Conservation (phyloP, 2,888 invertebrate genomes). For the Pristionchus exspectatus region DNA sequence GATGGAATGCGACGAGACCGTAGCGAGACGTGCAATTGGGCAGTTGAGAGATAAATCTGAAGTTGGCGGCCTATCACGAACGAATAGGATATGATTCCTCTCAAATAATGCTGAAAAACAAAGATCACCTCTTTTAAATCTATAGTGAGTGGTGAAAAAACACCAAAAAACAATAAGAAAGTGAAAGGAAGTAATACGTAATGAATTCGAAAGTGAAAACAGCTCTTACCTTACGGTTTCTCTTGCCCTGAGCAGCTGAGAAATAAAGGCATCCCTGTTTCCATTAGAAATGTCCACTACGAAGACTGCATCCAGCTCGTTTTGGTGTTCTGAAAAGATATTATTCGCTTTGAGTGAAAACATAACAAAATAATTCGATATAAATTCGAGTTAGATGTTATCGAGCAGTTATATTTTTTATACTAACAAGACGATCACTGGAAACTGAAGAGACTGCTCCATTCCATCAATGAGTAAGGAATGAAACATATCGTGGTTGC, state of each 20-base stretch:
- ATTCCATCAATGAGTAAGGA: background rate
- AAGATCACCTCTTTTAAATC: no score
- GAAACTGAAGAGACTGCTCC: background rate
- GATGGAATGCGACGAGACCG: conserved; percentile 55
- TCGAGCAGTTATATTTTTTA: background rate
- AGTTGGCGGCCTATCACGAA: background rate
- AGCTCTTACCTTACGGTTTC: conserved; percentile 47
- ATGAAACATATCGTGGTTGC: background rate
- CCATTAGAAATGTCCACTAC: conserved; percentile 50
- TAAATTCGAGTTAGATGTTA: background rate
- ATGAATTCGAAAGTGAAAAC: background rate
- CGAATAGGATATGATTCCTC: no score
- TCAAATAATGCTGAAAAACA: no score
- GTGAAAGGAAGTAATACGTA: background rate
- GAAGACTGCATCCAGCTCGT: conserved; percentile 44
- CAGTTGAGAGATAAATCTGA: conserved; percentile 40
- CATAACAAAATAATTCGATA: background rate
- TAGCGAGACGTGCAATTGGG: conserved; percentile 44
- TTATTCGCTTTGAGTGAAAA: no score
- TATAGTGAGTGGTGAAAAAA: no score
- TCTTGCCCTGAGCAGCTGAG: conserved; percentile 51
- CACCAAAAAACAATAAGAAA: background rate
- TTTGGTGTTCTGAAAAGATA: conserved; percentile 20
- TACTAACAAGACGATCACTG: background rate
- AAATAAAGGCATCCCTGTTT: conserved; percentile 52